Conservation (phyloP, 2,888 invertebrate genomes). For the Hemistola chrysoprasaria region DNA sequence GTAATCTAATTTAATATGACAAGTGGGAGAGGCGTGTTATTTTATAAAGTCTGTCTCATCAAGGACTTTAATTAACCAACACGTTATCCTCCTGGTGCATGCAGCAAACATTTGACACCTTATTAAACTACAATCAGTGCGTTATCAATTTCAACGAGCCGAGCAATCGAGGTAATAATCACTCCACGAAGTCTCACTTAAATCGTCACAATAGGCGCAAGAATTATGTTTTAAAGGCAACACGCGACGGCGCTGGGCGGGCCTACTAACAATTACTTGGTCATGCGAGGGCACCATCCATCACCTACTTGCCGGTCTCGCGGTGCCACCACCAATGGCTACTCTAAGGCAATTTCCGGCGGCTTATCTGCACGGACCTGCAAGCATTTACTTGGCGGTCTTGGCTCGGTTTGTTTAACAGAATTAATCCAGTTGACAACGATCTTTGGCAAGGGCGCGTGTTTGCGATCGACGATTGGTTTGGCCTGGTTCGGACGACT, state of each 20-base stretch:
- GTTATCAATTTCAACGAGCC: slow-evolving; percentile 22
- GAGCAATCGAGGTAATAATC: slow-evolving; percentile 22
- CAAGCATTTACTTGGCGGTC: slow-evolving; percentile 58
- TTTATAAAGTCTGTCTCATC: no score
- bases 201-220: slow-evolving; percentile 54
- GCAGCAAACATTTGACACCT: not conserved
- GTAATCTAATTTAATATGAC: no score
- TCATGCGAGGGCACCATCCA: slow-evolving; percentile 77
- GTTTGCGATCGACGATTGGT: slow-evolving; percentile 15
- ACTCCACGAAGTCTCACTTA: slow-evolving; percentile 38
- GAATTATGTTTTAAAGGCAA: slow-evolving; percentile 60
- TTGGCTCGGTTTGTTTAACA: slow-evolving; percentile 68
- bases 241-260: slow-evolving; percentile 65
- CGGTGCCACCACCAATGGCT: slow-evolving; percentile 63
- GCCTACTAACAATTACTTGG: slow-evolving; percentile 77
- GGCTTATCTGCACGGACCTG: slow-evolving; percentile 67
- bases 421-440: slow-evolving; percentile 64
- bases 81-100: no score
- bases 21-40: no score
- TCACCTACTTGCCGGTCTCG: slow-evolving; percentile 62
- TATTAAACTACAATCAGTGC: slow-evolving; percentile 3
- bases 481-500: slow-evolving; percentile 10
- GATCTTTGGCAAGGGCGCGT: slow-evolving; percentile 53
- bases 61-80: no score
- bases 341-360: slow-evolving; percentile 78